Base-by-base conservation (phyloP, 1,140 invertebrate species). In the Eriocheir sinensis region DNA sequence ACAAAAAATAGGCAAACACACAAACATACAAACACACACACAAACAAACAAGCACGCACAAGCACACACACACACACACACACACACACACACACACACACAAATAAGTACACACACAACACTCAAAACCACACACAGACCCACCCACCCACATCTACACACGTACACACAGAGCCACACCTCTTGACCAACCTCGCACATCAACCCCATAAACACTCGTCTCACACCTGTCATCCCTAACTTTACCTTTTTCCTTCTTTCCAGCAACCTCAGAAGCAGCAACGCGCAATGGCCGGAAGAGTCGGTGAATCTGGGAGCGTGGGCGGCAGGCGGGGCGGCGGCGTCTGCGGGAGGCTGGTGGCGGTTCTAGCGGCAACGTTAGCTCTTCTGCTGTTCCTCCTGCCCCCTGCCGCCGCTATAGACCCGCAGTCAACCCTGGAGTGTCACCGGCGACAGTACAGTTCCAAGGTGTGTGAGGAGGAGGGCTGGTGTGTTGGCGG, bases 371-470 rank as follows among this genome's bases (percentile, higher is more conserved):
- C 80, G 53, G 89, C 79, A 48, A 53, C 32, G 32, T 44, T 41
- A 53, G 48, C 83, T n/a, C 32, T 44, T 6, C 21, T 94, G 34
- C 44, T 94, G n/a, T 85, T 90, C 38, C 53, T 93, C n/a, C 38
- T 90, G 30, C 36, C 85, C 15, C 79, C 95, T 12, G 72, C 90
- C 15, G 27, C 44, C n/a, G 93, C 93, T 92, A 95, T 96, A 89
- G 92, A 95, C 27, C 94, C 94, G 27, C 94, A 91, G n/a, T 96
- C 95, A 17, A 96, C 97, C 0, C 96, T 97, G 0, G 96, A 96
- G 79, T 97, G 97, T 95, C 97, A 97, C 94, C 96, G 96, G 40
- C 96, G 97, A 85, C 94, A 97, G 40, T 97, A 97, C 96, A 97
- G 96, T 15, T 97, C 97, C 95, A 96, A 96, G 94, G 96, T 96